A percentile compares a stretch with the other conserved stretches of the same genome.
Evolutionary conservation across 2,888 invertebrate species (phyloP).

Genomic region (Parelbella ahira): DNA sequence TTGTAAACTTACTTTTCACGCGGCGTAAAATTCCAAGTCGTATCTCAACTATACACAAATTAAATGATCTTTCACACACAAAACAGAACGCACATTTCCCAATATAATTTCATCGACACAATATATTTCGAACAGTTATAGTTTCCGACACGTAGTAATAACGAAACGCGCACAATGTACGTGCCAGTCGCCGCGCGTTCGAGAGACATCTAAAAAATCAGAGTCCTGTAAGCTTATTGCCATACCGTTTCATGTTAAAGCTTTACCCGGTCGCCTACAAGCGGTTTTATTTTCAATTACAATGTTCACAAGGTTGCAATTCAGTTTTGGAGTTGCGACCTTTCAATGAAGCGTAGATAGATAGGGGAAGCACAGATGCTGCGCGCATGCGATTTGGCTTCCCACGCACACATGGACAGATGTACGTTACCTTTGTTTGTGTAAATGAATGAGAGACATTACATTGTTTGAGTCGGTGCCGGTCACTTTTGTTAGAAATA

Average conservation of each 20-base stretch:
- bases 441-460: conserved; percentile 40
- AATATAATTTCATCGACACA: conserved; percentile 38
- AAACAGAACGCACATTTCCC: conserved; percentile 37
- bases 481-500: conserved; percentile 68
- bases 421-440: conserved; percentile 34
- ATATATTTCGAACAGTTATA: conserved; percentile 33
- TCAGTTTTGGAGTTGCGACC: conserved; percentile 27
- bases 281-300: conserved; percentile 34
- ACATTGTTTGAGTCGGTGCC: conserved; percentile 60
- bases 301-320: conserved; percentile 34
- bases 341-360: conserved; percentile 38
- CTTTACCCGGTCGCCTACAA: conserved; percentile 30
- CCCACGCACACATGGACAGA: conserved; percentile 38
- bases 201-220: conserved; percentile 73
- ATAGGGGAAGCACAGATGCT: conserved; percentile 74
- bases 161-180: conserved; percentile 42
- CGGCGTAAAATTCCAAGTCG: conserved; percentile 35
- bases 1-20: conserved; percentile 37
- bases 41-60: conserved; percentile 34
- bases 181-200: conserved; percentile 59
- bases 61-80: conserved; percentile 37
- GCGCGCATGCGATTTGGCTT: conserved; percentile 69
- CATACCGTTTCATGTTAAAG: conserved; percentile 56
- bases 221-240: conserved; percentile 73
- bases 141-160: conserved; percentile 49